Evolutionary conservation across 2,888 invertebrate genomes (phyloP), one percentile per base, ranked within the genome.

Genomic region (Schizotus pectinicornis): DNA sequence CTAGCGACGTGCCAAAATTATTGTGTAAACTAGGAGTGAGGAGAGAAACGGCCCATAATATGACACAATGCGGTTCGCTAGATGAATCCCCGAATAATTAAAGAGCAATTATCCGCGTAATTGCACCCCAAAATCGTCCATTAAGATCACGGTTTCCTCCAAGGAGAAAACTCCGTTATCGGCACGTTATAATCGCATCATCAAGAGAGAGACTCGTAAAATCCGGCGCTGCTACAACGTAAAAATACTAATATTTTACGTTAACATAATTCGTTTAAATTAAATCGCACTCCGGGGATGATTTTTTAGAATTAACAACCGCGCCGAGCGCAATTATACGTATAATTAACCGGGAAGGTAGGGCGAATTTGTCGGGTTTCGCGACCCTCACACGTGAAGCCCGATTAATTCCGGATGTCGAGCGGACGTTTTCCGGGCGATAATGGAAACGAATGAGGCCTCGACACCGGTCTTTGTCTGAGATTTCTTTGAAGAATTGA

Each of bases 11-110:
- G 53, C 38, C 37, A 14, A 22, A 53, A 53, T 53, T 53, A 46
- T 46, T 53, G n/a, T 35, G 37, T 38, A 52, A 42, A 14, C 14
- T 36, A 35, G 32, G 14, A 33, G 31, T 14, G 12, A 30, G 32
- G 13, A 11, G 36, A 3, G 30, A 11, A 37, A 43, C 6, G 11
- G 22, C 30, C 39, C 39, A 47, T 39, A 47, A 39, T 54, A 42
- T 39, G 48, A 48, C 54, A 54, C 47, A 54, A 47, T 54, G 47
- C 39, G 47, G 48, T 12, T 47, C 7, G 47, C 41, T 45, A 47
- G 57, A 57, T 57, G 52, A 57, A 52, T 52, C 48, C 39, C 52
- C 42, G 33, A 57, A 57, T 57, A 52, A 57, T 57, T 57, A 48
- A 57, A 52, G 32, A 57, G 57, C 47, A 50, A 57, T 57, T 57